Evolutionary conservation across 1,140 invertebrate genomes (phyloP), one percentile per base, ranked within the genome.

Genomic region (Choristoneura fumiferana): DNA sequence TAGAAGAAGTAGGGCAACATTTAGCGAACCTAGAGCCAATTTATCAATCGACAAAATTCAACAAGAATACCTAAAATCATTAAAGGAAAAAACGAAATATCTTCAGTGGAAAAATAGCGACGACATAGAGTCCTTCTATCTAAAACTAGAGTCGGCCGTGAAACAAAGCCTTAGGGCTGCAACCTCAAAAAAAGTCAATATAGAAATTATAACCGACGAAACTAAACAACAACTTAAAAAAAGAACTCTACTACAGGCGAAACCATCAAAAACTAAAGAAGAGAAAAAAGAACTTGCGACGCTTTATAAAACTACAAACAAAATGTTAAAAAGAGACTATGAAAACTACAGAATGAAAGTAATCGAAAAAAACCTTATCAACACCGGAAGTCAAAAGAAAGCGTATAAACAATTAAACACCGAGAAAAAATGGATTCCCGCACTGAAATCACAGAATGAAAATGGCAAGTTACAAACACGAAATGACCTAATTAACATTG

Each of bases 291-390:
- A 71, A 53, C 52, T 71, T 1, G 37, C 63, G 12, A 1, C 8
- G 12, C 56, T 67, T 3, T 71, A 61, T 18, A 71, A 71, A 65
- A 57, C 14, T 8, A 65, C 54, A 59, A 65, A 63, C 4, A 73
- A 73, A 57, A 10, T 52, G 49, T 33, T 69, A 1, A 67, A 58
- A 64, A 65, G 54, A 43, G 70, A 65, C 4, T 67, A 67, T 36
- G 38, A 67, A 54, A 63, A 67, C 6, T 49, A 70, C 54, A 66
- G 67, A 60, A 58, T 58, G 29, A 13, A 58, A 63, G 17, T 60
- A 33, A 59, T 64, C 36, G 55, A 60, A 43, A 59, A 60, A 34
- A 40, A 59, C 36, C 45, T 59, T 18, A n/a, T 12, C 2, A 10
- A 3, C 0, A 64, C 57, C 0, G 54, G 54, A 53, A 63, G 62